These are phyloP conservation scores for Macrosiphum euphorbiae DNA, from an alignment of 2,888 invertebrate species.

Conservation along the genomic window DNA sequence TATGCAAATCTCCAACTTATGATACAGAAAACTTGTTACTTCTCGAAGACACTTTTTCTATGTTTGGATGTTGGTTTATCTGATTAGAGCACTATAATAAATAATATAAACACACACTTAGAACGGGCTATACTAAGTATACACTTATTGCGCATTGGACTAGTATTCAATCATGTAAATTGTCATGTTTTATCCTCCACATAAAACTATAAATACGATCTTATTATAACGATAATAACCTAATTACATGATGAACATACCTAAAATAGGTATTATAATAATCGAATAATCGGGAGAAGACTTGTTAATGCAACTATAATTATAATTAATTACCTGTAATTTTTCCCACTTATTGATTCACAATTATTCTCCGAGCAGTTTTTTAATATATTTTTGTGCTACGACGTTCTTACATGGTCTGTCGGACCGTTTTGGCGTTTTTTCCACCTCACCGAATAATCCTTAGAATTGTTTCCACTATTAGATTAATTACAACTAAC, in stretches of 20 bases:
- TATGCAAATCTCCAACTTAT: background rate
- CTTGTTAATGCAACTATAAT: background rate
- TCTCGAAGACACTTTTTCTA: slow-evolving; percentile 15
- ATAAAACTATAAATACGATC: slow-evolving; percentile 10
- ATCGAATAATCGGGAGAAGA: background rate
- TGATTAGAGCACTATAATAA: slow-evolving; percentile 27
- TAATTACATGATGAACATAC: slow-evolving; percentile 12
- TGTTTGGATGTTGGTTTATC: slow-evolving; percentile 21
- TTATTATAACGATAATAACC: slow-evolving; percentile 6
- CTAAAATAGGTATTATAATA: background rate
- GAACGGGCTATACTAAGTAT: background rate
- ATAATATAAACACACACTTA: slow-evolving; percentile 32
- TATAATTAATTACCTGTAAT: background rate
- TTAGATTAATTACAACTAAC: background rate
- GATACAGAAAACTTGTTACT: background rate
- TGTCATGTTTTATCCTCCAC: slow-evolving; percentile 6
- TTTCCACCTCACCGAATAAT: background rate
- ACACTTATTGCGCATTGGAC: background rate
- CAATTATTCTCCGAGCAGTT: background rate
- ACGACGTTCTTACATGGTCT: background rate
- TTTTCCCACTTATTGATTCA: background rate
- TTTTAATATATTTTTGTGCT: background rate
- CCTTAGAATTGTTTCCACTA: background rate
- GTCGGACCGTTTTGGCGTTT: background rate
- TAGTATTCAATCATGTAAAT: slow-evolving; percentile 36